These are phyloP conservation scores for Malacoraja senta DNA, from an alignment of 2,797 vertebrate species.

Conservation along the genomic window DNA sequence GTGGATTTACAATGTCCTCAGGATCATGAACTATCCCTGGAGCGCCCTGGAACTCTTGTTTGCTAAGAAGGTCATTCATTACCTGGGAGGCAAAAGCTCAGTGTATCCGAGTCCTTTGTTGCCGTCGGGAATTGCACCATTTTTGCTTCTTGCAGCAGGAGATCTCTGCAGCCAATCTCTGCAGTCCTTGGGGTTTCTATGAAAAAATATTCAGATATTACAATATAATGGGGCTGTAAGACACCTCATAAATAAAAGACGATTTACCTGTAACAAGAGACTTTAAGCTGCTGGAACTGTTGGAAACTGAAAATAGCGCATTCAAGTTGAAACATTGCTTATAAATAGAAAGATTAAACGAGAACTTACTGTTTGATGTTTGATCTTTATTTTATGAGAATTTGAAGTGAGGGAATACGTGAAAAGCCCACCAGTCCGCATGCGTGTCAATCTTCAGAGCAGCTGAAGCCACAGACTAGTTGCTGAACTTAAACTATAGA, in stretches of 20 bases:
- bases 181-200: background rate
- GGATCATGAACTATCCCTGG: constrained; percentile 17
- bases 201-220: background rate
- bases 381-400: too few species aligned
- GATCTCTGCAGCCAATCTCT: background rate
- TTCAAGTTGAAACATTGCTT: too few species aligned
- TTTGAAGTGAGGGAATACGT: too few species aligned
- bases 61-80: constrained; percentile 17
- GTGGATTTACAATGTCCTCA: constrained; percentile 24
- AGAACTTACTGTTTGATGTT: too few species aligned
- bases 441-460: too few species aligned
- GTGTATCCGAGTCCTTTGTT: background rate
- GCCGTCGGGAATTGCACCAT: background rate
- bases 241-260: background rate
- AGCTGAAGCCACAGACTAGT: too few species aligned
- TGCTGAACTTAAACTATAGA: too few species aligned
- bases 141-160: background rate
- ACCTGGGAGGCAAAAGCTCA: constrained; percentile 4
- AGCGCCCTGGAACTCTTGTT: constrained; percentile 18
- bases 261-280: background rate
- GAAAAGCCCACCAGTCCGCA: too few species aligned
- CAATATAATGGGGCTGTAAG: background rate
- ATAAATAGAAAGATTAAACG: too few species aligned
- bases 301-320: background rate
- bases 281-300: background rate